Evolutionary conservation across 2,888 invertebrate genomes (phyloP).

Genomic region (Leucoma salicis): DNA sequence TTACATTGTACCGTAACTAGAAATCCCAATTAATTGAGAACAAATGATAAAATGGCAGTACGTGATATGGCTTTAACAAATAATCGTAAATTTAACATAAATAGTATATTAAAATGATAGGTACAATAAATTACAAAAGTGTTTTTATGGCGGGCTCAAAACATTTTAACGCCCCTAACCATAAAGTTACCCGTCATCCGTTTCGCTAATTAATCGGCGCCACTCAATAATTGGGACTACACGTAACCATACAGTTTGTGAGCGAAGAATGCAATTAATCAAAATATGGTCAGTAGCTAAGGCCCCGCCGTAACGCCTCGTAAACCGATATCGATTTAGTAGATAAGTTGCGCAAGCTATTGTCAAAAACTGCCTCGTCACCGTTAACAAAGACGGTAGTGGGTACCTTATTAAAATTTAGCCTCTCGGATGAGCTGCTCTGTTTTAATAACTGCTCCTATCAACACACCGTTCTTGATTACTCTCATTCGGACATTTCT

Average conservation of each 20-base stretch:
- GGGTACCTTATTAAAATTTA: conserved; percentile 81
- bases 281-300: conserved; percentile 79
- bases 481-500: conserved; percentile 60
- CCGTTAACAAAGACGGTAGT: conserved; percentile 77
- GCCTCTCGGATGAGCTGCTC: conserved; percentile 71
- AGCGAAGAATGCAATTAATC: conserved; percentile 77
- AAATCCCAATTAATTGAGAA: conserved; percentile 19
- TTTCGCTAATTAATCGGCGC: conserved; percentile 78
- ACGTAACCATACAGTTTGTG: conserved; percentile 51
- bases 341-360: conserved; percentile 80
- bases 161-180: conserved; percentile 58
- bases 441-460: conserved; percentile 77
- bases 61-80: conserved; percentile 20
- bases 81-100: conserved; percentile 19
- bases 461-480: conserved; percentile 48
- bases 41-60: conserved; percentile 15
- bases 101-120: conserved; percentile 39
- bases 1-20: conserved; percentile 18
- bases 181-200: conserved; percentile 63
- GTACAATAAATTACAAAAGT: conserved; percentile 49
- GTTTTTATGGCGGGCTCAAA: conserved; percentile 51
- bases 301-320: conserved; percentile 77
- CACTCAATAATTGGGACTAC: conserved; percentile 61
- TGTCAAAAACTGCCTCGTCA: conserved; percentile 75
- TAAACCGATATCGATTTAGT: conserved; percentile 80